Evolutionary conservation across 2,888 invertebrate species (phyloP), one percentile per base, ranked within the genome.

Genomic region (Melipona beecheii): DNA sequence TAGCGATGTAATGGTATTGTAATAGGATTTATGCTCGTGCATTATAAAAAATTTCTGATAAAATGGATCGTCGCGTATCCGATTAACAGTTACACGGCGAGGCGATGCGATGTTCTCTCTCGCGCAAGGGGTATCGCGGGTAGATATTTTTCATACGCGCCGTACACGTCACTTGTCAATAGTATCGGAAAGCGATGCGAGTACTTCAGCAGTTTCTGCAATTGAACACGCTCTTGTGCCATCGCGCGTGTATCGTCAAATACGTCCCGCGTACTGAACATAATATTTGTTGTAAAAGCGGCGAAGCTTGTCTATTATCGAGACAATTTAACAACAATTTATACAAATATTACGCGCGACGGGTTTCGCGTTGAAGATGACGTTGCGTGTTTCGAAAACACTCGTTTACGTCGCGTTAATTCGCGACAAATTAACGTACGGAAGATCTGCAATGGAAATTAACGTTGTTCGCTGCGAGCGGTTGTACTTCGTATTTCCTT

Each of bases 141-240:
- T 31, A 75, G 74, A 76, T 80, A 78, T 74, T 86, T 81, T 81
- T 84, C 78, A 78, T 82, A 75, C 54, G 75, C 62, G 62, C 54
- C 65, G 70, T 79, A 60, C 71, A 78, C 77, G 74, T 86, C 81
- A 79, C 69, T 82, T 78, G 86, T 87, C 84, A 76, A 80, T 83
- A 78, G 68, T 86, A 89, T 89, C 72, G 87, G 85, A 89, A 89
- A 87, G 85, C 84, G 85, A 84, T 87, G 84, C 69, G 81, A 84
- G 83, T 79, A 72, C 76, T 86, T 84, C 58, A 75, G 68, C 73
- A 89, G 83, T 83, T 84, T 85, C 78, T 81, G 70, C 83, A 75
- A 85, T 74, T 52, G 85, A 80, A 77, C 84, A 79, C 75, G 78
- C 81, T 80, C 62, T 77, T 70, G 64, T 71, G 65, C 70, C 56